Conservation (phyloP, 2,113 vertebrate species). For the Carlito syrichta region DNA sequence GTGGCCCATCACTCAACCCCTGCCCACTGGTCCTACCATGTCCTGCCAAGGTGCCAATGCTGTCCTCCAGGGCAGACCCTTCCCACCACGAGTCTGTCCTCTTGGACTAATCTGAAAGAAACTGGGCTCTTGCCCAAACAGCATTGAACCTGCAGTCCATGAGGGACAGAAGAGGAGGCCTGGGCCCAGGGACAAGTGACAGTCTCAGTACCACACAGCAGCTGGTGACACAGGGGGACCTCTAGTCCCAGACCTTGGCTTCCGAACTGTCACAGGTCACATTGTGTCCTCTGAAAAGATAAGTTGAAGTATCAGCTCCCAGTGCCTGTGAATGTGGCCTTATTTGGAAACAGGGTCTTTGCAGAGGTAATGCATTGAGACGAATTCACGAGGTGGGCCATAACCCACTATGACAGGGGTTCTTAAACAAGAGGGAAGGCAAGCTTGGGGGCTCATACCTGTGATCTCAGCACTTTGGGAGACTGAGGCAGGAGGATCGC, state of each 20-base stretch:
- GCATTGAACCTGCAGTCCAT: not conserved
- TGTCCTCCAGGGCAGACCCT: not conserved
- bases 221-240: not conserved
- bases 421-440: not conserved
- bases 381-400: not conserved
- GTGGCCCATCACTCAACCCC: not conserved
- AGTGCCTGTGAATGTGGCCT: too few relatives aligned
- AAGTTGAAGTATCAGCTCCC: not conserved
- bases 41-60: not conserved
- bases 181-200: too few relatives aligned
- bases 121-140: not conserved
- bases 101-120: not conserved
- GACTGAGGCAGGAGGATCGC: too few relatives aligned
- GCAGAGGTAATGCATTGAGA: too few relatives aligned
- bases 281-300: not conserved
- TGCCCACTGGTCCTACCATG: fast-evolving
- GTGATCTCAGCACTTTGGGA: too few relatives aligned
- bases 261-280: not conserved
- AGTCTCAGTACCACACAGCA: not conserved
- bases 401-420: not conserved
- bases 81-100: not conserved
- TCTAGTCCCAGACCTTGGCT: not conserved
- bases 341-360: not conserved
- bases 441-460: too few relatives aligned
- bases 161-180: not conserved